Evolutionary conservation across 2,113 vertebrate genomes (phyloP).

Genomic region (Thomomys bottae): DNA sequence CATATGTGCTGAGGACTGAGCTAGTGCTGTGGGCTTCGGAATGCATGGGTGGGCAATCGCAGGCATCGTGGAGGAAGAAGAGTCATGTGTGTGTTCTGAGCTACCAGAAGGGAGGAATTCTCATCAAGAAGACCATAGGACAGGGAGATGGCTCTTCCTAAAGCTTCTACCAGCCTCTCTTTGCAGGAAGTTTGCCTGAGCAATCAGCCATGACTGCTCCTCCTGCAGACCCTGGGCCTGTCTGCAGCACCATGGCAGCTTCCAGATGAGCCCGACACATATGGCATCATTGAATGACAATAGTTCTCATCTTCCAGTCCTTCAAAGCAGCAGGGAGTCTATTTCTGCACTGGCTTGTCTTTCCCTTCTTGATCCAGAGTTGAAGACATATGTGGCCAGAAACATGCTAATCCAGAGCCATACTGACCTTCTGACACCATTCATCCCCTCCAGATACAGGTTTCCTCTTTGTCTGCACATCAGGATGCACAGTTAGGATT

Average conservation of each 20-base stretch:
- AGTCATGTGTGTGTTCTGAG: too few species aligned
- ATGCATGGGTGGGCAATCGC: background rate
- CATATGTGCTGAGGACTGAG: background rate
- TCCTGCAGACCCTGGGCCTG: background rate
- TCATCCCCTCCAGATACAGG: fast-evolving
- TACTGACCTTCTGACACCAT: background rate
- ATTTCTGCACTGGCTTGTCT: fast-evolving
- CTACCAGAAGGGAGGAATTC: background rate
- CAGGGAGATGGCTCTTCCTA: background rate
- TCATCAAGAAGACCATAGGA: too few species aligned
- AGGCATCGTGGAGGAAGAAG: background rate
- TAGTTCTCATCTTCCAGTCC: background rate
- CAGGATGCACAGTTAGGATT: background rate
- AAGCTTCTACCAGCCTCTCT: background rate
- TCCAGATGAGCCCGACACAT: background rate
- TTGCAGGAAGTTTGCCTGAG: background rate
- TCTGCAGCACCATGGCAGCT: background rate
- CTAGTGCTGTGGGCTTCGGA: background rate
- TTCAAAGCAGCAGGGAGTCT: background rate
- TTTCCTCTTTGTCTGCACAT: background rate
- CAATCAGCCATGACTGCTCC: background rate
- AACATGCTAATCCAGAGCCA: background rate
- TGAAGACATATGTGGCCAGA: background rate
- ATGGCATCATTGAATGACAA: too few species aligned
- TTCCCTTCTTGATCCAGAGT: background rate